Percentiles rank a stretch among this genome's conserved stretches.
Conservation (phyloP, 2,797 vertebrate genomes). For the Phalanger gymnotis region DNA sequence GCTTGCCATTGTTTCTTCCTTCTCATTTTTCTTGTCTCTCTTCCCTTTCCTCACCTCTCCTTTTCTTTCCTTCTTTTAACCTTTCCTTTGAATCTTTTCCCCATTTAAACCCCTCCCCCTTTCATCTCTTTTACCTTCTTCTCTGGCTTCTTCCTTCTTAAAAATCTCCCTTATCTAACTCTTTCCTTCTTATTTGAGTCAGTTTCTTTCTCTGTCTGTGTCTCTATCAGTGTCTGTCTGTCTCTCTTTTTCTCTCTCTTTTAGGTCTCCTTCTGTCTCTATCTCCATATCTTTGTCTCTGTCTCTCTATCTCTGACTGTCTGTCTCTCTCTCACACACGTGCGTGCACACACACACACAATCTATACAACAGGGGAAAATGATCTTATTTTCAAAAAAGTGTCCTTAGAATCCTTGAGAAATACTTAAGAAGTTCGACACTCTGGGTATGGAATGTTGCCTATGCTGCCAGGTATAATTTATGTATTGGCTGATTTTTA, state of each 20-base stretch:
- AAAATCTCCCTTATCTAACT: background rate
- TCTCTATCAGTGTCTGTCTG: background rate
- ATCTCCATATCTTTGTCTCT: background rate
- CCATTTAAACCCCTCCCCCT: too few species aligned
- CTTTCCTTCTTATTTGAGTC: background rate
- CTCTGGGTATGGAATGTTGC: background rate
- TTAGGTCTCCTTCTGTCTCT: background rate
- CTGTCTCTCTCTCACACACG: background rate
- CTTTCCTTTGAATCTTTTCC: background rate
- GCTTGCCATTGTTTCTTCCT: background rate
- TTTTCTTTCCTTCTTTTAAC: background rate
- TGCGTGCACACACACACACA: too few species aligned
- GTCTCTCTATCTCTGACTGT: background rate
- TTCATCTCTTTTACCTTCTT: background rate
- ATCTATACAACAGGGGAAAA: background rate
- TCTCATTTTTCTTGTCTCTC: background rate
- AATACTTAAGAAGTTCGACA: background rate
- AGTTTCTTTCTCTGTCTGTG: background rate
- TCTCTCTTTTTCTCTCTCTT: background rate
- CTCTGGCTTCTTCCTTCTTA: background rate
- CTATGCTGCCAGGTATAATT: background rate
- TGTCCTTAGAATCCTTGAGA: background rate
- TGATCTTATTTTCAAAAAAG: background rate
- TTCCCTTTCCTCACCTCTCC: background rate
- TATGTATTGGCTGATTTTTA: background rate